Evolutionary conservation across 2,113 vertebrate species (phyloP).

Genomic region (Suricata suricatta): DNA sequence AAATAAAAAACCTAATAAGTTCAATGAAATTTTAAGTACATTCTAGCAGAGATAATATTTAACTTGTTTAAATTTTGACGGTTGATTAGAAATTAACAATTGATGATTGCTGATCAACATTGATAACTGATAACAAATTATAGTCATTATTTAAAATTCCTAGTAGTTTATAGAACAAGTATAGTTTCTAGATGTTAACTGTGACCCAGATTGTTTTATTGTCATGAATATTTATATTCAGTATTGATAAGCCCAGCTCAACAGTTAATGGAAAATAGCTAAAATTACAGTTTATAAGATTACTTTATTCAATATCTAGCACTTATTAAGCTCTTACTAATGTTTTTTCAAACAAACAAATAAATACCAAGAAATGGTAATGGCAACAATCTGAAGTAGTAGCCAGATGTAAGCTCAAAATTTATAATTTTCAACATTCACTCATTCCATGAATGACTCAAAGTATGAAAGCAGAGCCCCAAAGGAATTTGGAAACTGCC

Average conservation of each 20-base stretch:
- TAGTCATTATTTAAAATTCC: neutral
- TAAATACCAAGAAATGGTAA: neutral
- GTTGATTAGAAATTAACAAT: neutral
- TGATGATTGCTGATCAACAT: neutral
- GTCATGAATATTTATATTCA: slow-evolving; percentile 23
- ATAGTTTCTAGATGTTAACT: neutral
- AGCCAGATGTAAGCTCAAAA: neutral
- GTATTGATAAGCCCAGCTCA: neutral
- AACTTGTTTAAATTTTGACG: slow-evolving; percentile 2
- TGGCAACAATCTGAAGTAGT: neutral
- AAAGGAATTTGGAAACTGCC: neutral
- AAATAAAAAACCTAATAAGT: neutral
- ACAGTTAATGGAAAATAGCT: neutral
- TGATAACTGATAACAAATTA: neutral
- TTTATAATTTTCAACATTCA: neutral
- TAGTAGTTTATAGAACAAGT: neutral
- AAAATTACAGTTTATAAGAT: neutral
- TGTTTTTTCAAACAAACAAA: neutral
- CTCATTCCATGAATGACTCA: neutral
- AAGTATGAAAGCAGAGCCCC: neutral
- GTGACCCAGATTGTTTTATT: neutral
- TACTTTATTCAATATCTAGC: neutral
- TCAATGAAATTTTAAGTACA: neutral
- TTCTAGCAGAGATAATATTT: neutral
- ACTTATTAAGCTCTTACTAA: neutral